Percentiles rank a stretch among this genome's conserved stretches.
These are phyloP conservation scores for Empis livida DNA, from an alignment of 2,888 invertebrate genomes.

Conservation along the genomic window DNA sequence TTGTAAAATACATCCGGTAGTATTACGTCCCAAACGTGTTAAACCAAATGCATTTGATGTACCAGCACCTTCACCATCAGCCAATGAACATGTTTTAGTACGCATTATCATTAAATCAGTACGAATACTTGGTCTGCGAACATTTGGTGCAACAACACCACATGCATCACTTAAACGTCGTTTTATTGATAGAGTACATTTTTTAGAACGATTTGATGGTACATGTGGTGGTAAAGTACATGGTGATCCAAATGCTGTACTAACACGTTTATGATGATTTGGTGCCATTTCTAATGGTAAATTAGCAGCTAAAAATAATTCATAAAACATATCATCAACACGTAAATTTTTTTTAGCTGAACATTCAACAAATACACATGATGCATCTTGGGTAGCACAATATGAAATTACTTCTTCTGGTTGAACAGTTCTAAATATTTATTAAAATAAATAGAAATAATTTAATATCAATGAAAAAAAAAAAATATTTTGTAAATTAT, in stretches of 20 bases:
- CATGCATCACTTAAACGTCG: constrained; percentile 74
- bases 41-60: constrained; percentile 41
- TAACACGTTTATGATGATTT: constrained; percentile 70
- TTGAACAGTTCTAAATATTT: constrained; percentile 59
- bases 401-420: constrained; percentile 66
- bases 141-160: constrained; percentile 80
- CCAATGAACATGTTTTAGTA: constrained; percentile 64
- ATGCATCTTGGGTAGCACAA: constrained; percentile 60
- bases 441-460: constrained; percentile 5
- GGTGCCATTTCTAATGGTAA: constrained; percentile 81
- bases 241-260: constrained; percentile 61
- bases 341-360: constrained; percentile 71
- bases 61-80: constrained; percentile 48
- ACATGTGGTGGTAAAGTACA: constrained; percentile 58
- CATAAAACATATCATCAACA: constrained; percentile 74
- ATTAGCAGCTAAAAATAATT: constrained; percentile 69
- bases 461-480: background rate
- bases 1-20: constrained; percentile 40
- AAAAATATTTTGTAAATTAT: background rate
- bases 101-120: constrained; percentile 82
- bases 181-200: constrained; percentile 68
- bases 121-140: constrained; percentile 71
- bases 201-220: constrained; percentile 52
- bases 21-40: constrained; percentile 38
- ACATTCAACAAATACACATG: constrained; percentile 68